A percentile compares a stretch with the other conserved stretches of the same genome.
Evolutionary conservation across 1,140 invertebrate genomes (phyloP).

Genomic region (Agrilus planipennis): DNA sequence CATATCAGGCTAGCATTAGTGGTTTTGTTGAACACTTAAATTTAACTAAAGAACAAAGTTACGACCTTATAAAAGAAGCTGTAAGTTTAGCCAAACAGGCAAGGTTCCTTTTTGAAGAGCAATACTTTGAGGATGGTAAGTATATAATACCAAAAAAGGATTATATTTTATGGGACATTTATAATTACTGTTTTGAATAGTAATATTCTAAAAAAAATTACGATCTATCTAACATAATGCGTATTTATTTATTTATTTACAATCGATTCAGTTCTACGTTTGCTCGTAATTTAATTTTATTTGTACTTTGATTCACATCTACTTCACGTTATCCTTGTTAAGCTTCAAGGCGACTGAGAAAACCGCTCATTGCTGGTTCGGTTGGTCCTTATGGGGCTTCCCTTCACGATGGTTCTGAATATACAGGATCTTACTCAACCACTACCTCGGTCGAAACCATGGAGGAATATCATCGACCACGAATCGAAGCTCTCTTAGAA

Average conservation of each 20-base stretch:
- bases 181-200: too few species aligned
- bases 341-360: too few species aligned
- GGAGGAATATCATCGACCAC: constrained; percentile 66
- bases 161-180: too few species aligned
- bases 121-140: constrained; percentile 38
- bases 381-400: constrained; percentile 84
- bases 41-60: constrained; percentile 46
- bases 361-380: constrained; percentile 62
- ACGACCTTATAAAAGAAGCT: constrained; percentile 55
- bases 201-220: too few species aligned
- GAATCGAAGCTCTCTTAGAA: constrained; percentile 62
- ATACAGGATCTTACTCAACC: constrained; percentile 70
- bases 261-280: too few species aligned
- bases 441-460: constrained; percentile 52
- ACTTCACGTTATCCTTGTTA: too few species aligned
- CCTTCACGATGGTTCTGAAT: constrained; percentile 81
- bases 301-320: too few species aligned
- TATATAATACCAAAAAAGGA: too few species aligned
- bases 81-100: constrained; percentile 55
- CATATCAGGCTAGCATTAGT: constrained; percentile 76
- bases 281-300: too few species aligned
- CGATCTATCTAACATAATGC: too few species aligned
- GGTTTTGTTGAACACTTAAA: constrained; percentile 62
- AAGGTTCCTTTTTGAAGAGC: constrained; percentile 42
- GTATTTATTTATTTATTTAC: too few species aligned